Evolutionary conservation across 2,113 vertebrate species (phyloP).

Genomic region (Phyllostomus discolor): DNA sequence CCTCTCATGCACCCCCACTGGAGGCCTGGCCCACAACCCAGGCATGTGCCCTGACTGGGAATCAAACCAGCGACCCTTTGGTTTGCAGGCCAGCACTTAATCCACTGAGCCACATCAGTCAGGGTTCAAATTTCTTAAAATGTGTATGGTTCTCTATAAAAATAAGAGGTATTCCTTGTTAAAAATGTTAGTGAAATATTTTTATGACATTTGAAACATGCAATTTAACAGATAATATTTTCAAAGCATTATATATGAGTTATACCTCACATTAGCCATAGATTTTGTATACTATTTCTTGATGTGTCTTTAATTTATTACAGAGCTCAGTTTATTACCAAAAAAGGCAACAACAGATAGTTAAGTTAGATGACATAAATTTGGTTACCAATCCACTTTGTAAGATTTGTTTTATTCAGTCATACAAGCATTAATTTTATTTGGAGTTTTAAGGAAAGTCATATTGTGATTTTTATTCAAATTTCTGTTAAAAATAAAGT

Average conservation of each 20-base stretch:
- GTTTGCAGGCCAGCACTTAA: no score
- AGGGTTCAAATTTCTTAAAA: background rate
- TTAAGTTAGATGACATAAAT: background rate
- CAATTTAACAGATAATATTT: background rate
- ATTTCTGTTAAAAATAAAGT: background rate
- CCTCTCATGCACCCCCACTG: no score
- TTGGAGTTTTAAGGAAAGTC: background rate
- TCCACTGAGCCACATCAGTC: no score
- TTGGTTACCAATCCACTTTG: background rate
- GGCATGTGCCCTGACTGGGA: no score
- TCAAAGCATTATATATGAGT: background rate
- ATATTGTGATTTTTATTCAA: slow-evolving; percentile 7
- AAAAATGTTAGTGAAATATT: background rate
- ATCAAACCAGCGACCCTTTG: no score
- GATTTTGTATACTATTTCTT: background rate
- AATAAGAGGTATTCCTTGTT: background rate
- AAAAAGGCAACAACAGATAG: background rate
- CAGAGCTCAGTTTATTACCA: background rate
- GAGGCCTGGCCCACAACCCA: no score
- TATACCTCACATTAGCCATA: background rate
- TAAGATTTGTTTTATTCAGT: background rate
- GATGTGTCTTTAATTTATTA: background rate
- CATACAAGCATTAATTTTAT: background rate
- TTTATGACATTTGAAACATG: background rate
- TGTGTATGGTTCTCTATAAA: background rate